Percentiles rank a stretch among this genome's conserved stretches.
These are phyloP conservation scores for Balaenoptera acutorostrata DNA, from an alignment of 2,113 vertebrate genomes.

Conservation along the genomic window DNA sequence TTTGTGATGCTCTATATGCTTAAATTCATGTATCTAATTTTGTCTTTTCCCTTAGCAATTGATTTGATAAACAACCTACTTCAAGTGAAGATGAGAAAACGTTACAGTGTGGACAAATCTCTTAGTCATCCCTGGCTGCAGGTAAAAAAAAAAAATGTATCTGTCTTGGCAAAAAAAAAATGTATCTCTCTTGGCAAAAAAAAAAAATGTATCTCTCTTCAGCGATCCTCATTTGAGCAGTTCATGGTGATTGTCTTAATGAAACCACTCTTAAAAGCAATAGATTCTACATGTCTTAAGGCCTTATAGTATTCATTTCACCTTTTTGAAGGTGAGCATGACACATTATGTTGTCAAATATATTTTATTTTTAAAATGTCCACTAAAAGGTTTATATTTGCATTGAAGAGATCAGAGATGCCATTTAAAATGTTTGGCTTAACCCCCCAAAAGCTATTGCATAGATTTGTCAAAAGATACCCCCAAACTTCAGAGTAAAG, in stretches of 20 bases:
- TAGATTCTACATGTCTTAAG: not conserved
- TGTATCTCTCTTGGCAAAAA: not conserved
- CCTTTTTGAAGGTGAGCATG: not conserved
- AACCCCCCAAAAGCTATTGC: not conserved
- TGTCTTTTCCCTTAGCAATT: slow-evolving; percentile 85
- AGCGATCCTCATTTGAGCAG: not conserved
- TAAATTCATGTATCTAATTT: slow-evolving; percentile 21
- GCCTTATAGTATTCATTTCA: not conserved
- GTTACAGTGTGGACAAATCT: slow-evolving; percentile 98
- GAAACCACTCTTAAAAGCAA: not conserved
- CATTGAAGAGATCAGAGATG: not conserved
- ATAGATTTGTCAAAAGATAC: not conserved
- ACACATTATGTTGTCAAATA: not conserved
- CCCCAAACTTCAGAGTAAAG: not conserved
- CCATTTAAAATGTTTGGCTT: slow-evolving; percentile 12
- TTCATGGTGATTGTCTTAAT: not conserved
- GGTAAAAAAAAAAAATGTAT: slow-evolving; percentile 78
- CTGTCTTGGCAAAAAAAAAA: not conserved
- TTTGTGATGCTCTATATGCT: not conserved
- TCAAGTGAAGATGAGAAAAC: slow-evolving; percentile 99
- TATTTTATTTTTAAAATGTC: slow-evolving; percentile 24
- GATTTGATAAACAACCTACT: slow-evolving; percentile 99
- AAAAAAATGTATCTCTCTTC: not conserved
- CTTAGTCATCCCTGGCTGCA: slow-evolving; percentile 98
- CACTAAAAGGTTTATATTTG: not conserved